phyloP scores from a whole-genome alignment of 2,888 invertebrate genomes.

The Caenorhabditis doughertyi region DNA sequence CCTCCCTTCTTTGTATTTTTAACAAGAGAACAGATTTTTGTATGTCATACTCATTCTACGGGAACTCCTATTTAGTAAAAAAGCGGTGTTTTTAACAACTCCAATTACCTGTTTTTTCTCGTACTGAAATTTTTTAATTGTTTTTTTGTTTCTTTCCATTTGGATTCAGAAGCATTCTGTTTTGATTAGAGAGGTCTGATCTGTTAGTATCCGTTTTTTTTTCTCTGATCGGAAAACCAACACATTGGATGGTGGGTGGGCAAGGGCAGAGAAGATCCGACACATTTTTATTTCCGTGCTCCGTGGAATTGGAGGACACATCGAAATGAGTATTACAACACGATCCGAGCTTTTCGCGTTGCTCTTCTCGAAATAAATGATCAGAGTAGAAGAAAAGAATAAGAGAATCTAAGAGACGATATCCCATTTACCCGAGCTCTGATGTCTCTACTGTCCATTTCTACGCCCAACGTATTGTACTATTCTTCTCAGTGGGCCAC shows the following conservation, averaged over 20 bases:
- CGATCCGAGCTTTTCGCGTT: constrained; percentile 5
- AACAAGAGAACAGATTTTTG: too few species aligned
- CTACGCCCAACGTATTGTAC: constrained; percentile 42
- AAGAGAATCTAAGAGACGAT: constrained; percentile 26
- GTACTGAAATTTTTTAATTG: neutral
- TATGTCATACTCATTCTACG: too few species aligned
- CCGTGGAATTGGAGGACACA: constrained; percentile 43
- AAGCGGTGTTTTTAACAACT: neutral
- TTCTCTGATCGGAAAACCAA: constrained; percentile 29
- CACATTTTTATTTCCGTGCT: constrained; percentile 31
- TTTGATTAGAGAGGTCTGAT: constrained; percentile 7
- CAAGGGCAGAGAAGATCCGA: constrained; percentile 24
- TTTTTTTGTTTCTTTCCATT: neutral
- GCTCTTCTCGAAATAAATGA: constrained; percentile 58
- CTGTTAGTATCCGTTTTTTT: constrained; percentile 47
- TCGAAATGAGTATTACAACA: constrained; percentile 58
- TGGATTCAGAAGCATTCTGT: neutral
- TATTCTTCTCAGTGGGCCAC: constrained; percentile 29
- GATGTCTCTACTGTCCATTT: constrained; percentile 56
- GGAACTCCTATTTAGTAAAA: neutral
- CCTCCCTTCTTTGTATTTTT: too few species aligned
- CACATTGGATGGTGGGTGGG: constrained; percentile 47
- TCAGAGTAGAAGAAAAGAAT: constrained; percentile 26
- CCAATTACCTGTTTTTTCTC: neutral
- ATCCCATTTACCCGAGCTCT: constrained; percentile 33